These are phyloP conservation scores for Jordanella pulchra DNA, from an alignment of 2,797 vertebrate species.

Conservation along the genomic window DNA sequence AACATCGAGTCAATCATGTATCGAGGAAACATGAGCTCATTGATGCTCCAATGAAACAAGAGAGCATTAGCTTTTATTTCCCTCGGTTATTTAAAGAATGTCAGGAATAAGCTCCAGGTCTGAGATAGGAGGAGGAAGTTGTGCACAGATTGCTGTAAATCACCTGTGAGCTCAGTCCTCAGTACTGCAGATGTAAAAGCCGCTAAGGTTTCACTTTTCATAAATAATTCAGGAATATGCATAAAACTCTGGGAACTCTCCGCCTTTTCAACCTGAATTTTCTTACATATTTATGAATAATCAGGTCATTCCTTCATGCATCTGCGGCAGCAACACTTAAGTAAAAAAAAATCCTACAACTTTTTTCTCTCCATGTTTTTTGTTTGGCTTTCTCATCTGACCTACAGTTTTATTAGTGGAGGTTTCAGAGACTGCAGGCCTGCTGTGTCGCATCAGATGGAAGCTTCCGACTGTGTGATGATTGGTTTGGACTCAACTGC, in stretches of 20 bases:
- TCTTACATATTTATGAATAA: neutral
- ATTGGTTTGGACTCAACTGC: neutral
- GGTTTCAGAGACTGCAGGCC: neutral
- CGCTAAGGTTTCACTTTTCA: neutral
- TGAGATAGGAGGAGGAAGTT: neutral
- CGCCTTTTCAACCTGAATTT: neutral
- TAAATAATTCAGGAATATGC: constrained; percentile 14
- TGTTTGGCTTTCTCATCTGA: neutral
- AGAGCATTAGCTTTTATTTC: neutral
- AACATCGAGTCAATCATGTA: neutral
- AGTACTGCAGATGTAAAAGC: neutral
- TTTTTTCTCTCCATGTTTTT: neutral
- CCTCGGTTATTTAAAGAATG: neutral
- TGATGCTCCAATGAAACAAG: neutral
- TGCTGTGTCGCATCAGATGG: neutral
- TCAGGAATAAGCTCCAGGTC: neutral
- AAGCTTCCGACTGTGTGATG: neutral
- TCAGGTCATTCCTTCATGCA: constrained; percentile 8
- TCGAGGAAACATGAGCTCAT: neutral
- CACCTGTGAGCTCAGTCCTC: neutral
- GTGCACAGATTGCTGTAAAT: neutral
- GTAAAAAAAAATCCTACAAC: neutral
- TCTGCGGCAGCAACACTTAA: neutral
- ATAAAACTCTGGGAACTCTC: constrained; percentile 3
- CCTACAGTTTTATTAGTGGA: neutral